Conservation (phyloP, 2,113 vertebrate genomes). For the Centropristis striata region DNA sequence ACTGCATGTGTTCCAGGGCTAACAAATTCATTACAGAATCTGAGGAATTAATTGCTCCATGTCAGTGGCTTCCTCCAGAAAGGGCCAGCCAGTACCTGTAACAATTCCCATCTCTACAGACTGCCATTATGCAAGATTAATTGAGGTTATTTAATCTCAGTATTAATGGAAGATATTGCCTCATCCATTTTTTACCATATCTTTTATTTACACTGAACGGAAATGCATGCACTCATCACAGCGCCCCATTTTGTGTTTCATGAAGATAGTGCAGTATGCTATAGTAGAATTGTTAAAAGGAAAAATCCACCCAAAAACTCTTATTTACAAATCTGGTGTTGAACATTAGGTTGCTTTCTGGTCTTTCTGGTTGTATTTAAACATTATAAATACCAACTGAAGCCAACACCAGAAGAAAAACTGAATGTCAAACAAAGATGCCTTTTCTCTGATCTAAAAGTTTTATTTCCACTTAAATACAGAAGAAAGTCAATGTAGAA, state of each 20-base stretch:
- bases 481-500: too few species aligned
- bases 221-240: slow-evolving; percentile 34
- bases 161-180: slow-evolving; percentile 44
- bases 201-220: slow-evolving; percentile 22
- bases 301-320: slow-evolving; percentile 58
- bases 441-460: too few species aligned
- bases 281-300: slow-evolving; percentile 7
- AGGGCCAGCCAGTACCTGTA: slow-evolving; percentile 36
- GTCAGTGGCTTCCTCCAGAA: slow-evolving; percentile 29
- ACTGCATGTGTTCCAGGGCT: slow-evolving; percentile 14
- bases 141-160: slow-evolving; percentile 59
- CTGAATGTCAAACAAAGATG: too few species aligned
- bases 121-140: slow-evolving; percentile 52
- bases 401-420: not conserved
- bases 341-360: not conserved
- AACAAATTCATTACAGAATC: slow-evolving; percentile 60
- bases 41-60: slow-evolving; percentile 10
- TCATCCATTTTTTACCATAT: slow-evolving; percentile 10
- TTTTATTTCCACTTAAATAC: too few species aligned
- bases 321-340: not conserved
- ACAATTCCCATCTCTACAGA: slow-evolving; percentile 37
- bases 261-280: not conserved
- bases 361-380: slow-evolving; percentile 9
- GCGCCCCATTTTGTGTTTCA: not conserved
- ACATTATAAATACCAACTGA: too few species aligned